phyloP scores from a whole-genome alignment of 1,140 invertebrate species.

The Leptinotarsa lineolata region DNA sequence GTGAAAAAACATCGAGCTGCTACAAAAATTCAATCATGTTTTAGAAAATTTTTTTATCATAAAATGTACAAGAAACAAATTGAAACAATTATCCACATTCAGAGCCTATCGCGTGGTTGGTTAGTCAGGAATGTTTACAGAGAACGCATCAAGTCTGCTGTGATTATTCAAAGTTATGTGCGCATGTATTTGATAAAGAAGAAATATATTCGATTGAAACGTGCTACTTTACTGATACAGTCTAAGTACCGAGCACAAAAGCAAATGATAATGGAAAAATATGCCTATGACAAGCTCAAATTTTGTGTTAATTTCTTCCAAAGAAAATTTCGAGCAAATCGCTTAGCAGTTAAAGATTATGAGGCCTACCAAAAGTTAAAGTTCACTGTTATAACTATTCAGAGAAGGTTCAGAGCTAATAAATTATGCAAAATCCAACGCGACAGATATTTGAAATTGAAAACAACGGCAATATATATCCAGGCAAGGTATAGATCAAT shows the following conservation, averaged over 20 bases:
- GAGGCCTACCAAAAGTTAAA: constrained; percentile 37
- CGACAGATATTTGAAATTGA: constrained; percentile 48
- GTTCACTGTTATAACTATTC: constrained; percentile 35
- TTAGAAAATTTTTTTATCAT: constrained; percentile 54
- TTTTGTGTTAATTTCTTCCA: constrained; percentile 52
- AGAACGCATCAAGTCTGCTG: constrained; percentile 32
- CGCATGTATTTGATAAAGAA: constrained; percentile 21
- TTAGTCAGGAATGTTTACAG: constrained; percentile 47
- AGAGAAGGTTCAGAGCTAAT: constrained; percentile 52
- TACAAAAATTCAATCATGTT: constrained; percentile 49
- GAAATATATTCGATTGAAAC: constrained; percentile 48
- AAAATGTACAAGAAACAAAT: constrained; percentile 40
- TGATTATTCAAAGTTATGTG: constrained; percentile 41
- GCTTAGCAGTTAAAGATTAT: constrained; percentile 9
- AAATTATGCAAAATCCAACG: constrained; percentile 44
- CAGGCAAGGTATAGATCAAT: constrained; percentile 59
- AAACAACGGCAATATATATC: constrained; percentile 53
- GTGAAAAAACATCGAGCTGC: constrained; percentile 36
- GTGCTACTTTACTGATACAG: constrained; percentile 50
- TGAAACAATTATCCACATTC: constrained; percentile 33
- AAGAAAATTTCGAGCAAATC: constrained; percentile 42
- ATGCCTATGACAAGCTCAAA: constrained; percentile 46
- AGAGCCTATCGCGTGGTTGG: constrained; percentile 50
- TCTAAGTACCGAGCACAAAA: constrained; percentile 46
- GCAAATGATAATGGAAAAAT: constrained; percentile 40